A percentile compares a stretch with the other conserved stretches of the same genome.
phyloP scores from a whole-genome alignment of 2,888 invertebrate species.

The Hypena proboscidalis region DNA sequence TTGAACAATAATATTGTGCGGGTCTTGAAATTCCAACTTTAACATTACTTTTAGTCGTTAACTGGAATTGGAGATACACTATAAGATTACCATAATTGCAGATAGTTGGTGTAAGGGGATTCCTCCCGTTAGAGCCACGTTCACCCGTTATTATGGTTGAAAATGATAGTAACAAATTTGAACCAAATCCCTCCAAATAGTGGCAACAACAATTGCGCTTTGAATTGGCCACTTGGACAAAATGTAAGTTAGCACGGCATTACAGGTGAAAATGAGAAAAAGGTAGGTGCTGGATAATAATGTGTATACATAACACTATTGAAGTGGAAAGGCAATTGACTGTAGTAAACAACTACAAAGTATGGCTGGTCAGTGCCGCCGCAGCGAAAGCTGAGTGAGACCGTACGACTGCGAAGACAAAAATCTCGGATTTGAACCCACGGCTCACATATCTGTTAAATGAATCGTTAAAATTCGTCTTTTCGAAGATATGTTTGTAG shows the following conservation, averaged over 20 bases:
- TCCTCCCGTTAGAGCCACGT: constrained; percentile 48
- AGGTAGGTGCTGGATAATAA: background rate
- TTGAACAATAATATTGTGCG: constrained; percentile 15
- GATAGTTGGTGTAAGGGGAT: constrained; percentile 53
- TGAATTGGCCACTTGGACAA: constrained; percentile 36
- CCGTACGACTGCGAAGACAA: too few relatives aligned
- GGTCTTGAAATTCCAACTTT: constrained; percentile 35
- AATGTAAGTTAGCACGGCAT: constrained; percentile 19
- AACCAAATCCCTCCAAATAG: constrained; percentile 57
- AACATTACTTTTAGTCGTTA: constrained; percentile 52
- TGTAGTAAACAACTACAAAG: too few relatives aligned
- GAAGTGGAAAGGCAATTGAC: too few relatives aligned
- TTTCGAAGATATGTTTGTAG: too few relatives aligned
- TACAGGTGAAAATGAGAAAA: constrained; percentile 6
- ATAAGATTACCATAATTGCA: constrained; percentile 74
- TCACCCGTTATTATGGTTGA: constrained; percentile 50
- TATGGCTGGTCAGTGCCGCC: too few relatives aligned
- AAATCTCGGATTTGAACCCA: too few relatives aligned
- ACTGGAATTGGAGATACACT: constrained; percentile 63
- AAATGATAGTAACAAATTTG: constrained; percentile 51
- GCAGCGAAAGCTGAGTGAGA: too few relatives aligned
- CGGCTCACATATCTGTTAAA: too few relatives aligned
- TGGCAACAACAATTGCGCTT: constrained; percentile 42
- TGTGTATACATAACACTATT: too few relatives aligned
- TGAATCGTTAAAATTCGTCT: too few relatives aligned